Evolutionary conservation across 2,888 invertebrate species (phyloP), one percentile per base, ranked within the genome.

Genomic region (Camptogramma bilineatum): DNA sequence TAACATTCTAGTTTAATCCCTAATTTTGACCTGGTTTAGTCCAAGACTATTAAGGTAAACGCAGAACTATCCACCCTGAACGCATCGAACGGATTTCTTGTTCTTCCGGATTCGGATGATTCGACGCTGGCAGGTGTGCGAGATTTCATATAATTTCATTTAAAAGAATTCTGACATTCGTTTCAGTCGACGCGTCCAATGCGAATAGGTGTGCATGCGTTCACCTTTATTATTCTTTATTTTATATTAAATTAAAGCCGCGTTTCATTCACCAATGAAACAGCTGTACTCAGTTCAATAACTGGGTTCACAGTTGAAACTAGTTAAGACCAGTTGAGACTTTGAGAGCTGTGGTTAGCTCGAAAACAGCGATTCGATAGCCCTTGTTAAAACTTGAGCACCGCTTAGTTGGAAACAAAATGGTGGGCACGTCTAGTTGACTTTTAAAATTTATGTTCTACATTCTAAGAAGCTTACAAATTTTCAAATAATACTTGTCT

Each of bases 371-470:
- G 48, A 57, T 34, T 52, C 57, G 65, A 58, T 58, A 63, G 13
- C 48, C 59, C 60, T 57, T 61, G 64, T 61, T 65, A 61, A 52
- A 61, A 65, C 64, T 65, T 50, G 51, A 39, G 52, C 47, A 48
- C 28, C 17, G 28, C 55, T 60, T 52, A 56, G 64, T 64, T 51
- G 9, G 21, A 50, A 61, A 34, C 54, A 55, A 18, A 21, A 24
- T 16, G 16, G 19, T 47, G 51, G 28, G 42, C 17, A 34, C 34
- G 10, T 44, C 28, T 42, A 50, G 48, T 19, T 34, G 31, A 44
- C 51, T 59, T 42, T 24, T 18, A 13, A 21, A 42, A 21, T 42
- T 24, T 24, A 39, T 39, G 34, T 39, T 39, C 10, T 13, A 13
- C 34, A 13, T 39, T 39, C 13, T 13, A 39, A 39, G 2, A 39